Evolutionary conservation across 2,888 invertebrate species (phyloP), one percentile per base, ranked within the genome.

Genomic region (Eucera pruinosa): DNA sequence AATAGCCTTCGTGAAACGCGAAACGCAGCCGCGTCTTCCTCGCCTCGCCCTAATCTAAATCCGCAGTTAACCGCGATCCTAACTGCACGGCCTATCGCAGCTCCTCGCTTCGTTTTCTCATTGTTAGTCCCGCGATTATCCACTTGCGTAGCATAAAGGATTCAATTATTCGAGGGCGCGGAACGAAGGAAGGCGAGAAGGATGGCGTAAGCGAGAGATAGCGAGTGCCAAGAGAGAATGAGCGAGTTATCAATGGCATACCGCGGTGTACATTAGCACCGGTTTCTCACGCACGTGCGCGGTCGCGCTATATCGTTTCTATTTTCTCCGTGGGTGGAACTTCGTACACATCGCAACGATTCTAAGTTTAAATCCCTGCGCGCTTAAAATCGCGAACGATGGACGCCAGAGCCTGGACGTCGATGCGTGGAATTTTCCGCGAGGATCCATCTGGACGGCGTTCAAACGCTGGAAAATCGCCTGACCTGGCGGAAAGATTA

Each of bases 191-290:
- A n/a, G n/a, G n/a, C n/a, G n/a, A n/a, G n/a, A n/a, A n/a, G n/a
- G n/a, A n/a, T n/a, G n/a, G n/a, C n/a, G n/a, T n/a, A 25, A n/a
- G 13, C 7, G 27, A 23, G 33, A 47, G 70, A 57, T 48, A 36
- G 13, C 47, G 6, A 27, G 2, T 78, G 77, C 78, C 78, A 77
- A 74, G 39, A 64, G 54, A 62, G 64, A 80, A 74, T 39, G 67
- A 54, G 18, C 43, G 52, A 80, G 71, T 86, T 86, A 86, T 88
- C 88, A 88, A 88, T 88, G 88, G 85, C 77, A 88, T 86, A 83
- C 87, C 88, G 48, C 61, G 67, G 55, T 84, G 73, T 76, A 61
- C 83, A 45, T 86, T 83, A 83, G 72, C 83, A 75, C 70, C 55
- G 68, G 30, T 78, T 45, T 71, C 47, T 7, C 77, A 64, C 66